These are phyloP conservation scores for Helicoverpa zea DNA, from an alignment of 1,140 invertebrate species.

Conservation along the genomic window DNA sequence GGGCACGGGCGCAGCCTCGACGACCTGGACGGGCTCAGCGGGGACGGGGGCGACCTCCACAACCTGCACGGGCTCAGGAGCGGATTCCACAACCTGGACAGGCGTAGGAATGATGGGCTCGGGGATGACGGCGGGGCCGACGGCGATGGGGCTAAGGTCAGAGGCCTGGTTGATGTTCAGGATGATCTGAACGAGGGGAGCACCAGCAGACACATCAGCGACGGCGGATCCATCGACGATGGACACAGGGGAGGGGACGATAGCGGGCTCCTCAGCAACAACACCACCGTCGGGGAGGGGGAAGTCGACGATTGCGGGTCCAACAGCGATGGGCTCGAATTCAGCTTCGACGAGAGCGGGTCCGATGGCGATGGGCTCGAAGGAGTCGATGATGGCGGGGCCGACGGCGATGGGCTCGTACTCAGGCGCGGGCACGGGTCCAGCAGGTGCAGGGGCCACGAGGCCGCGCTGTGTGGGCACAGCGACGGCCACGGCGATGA, in stretches of 20 bases:
- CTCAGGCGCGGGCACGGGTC: slow-evolving; percentile 50
- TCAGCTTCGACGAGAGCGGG: slow-evolving; percentile 35
- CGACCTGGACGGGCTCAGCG: slow-evolving; percentile 48
- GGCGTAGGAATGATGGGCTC: slow-evolving; percentile 5
- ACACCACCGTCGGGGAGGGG: slow-evolving; percentile 13
- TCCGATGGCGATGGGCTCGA: slow-evolving; percentile 49
- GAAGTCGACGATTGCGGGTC: slow-evolving; percentile 50
- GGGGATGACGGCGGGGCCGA: slow-evolving; percentile 39
- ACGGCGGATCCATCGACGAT: slow-evolving; percentile 54
- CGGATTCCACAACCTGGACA: slow-evolving; percentile 1
- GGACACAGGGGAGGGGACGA: slow-evolving; percentile 54
- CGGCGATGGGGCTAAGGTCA: slow-evolving; percentile 35
- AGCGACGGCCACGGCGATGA: slow-evolving; percentile 64
- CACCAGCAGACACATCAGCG: slow-evolving; percentile 24
- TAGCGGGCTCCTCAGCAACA: slow-evolving; percentile 42
- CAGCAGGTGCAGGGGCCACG: slow-evolving; percentile 41
- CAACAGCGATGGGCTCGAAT: slow-evolving; percentile 50
- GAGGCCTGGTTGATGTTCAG: slow-evolving; percentile 64
- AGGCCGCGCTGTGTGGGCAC: slow-evolving; percentile 53
- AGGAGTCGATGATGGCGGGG: slow-evolving; percentile 51
- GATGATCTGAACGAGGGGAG: slow-evolving; percentile 75
- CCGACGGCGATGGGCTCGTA: slow-evolving; percentile 48
- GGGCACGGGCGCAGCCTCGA: slow-evolving; percentile 36
- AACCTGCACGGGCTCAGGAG: slow-evolving; percentile 18
- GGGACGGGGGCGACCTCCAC: slow-evolving; percentile 22